Evolutionary conservation across 2,113 vertebrate genomes (phyloP).

Genomic region (Heloderma charlesbogerti): DNA sequence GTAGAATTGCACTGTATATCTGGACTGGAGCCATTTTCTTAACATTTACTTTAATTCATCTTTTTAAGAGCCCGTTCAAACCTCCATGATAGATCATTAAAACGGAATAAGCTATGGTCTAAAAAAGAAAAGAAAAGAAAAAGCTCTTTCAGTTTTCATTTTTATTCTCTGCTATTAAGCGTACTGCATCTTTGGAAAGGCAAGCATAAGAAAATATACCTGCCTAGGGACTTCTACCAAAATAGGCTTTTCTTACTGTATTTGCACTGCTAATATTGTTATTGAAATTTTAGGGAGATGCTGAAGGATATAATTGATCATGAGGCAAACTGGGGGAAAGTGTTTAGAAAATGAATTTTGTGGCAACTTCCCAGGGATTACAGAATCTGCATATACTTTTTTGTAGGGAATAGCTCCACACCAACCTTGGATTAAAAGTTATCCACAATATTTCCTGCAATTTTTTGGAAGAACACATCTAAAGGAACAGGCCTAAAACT

Average conservation of each 20-base stretch:
- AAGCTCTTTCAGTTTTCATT: slow-evolving; percentile 35
- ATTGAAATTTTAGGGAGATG: not conserved
- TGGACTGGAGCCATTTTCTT: not conserved
- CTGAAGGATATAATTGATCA: not conserved
- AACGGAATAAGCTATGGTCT: not conserved
- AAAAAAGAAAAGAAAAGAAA: slow-evolving; percentile 33
- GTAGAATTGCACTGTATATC: not conserved
- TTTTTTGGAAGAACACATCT: not conserved
- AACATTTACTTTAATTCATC: not conserved
- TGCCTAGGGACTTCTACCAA: not conserved
- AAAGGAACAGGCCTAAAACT: not conserved
- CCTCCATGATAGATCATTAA: slow-evolving; percentile 5
- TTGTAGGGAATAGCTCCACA: not conserved
- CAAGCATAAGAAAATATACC: slow-evolving; percentile 29
- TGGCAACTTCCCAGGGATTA: not conserved
- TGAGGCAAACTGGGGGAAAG: not conserved
- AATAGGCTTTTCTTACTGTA: slow-evolving; percentile 23
- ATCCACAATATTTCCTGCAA: not conserved
- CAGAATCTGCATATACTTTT: not conserved
- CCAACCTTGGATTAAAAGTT: not conserved
- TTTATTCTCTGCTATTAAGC: not conserved
- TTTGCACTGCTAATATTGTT: slow-evolving; percentile 21
- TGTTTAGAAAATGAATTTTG: not conserved
- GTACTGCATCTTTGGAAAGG: not conserved
- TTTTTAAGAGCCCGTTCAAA: not conserved